Evolutionary conservation across 2,888 invertebrate species (phyloP), one percentile per base, ranked within the genome.

Genomic region (Habroteleia sp.): DNA sequence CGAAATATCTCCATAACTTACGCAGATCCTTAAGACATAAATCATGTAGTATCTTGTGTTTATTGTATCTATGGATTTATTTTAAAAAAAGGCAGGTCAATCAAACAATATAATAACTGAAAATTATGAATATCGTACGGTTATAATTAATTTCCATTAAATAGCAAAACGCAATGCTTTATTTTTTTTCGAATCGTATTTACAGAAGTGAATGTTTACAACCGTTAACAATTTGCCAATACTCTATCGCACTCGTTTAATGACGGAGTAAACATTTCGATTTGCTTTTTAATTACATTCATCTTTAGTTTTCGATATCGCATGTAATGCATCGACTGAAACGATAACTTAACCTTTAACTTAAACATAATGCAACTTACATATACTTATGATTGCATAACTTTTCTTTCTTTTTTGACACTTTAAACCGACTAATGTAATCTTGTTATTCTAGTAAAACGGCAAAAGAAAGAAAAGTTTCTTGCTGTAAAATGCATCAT

Each of bases 401-500:
- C 66, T 54, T 56, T 56, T 66, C 66, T 46, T 56, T 66, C 66
- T 44, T 54, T 52, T 63, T 41, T 63, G 31, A 62, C 48, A 62
- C 16, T 46, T 4, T 13, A 4, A 27, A 39, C 6, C 7, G 25
- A 52, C 14, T 13, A 1, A 44, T 8, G 16, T 7, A 10, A 10
- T 2, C 10, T 1, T 1, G 8, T n/a, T 13, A 17, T 41, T 41
- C 17, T 3, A 2, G 3, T 10, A 16, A 10, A 0, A 1, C 7
- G 33, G 4, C 17, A 44, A 65, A 65, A 54, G 65, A 65, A 65
- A 65, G 65, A 65, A 66, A 56, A 66, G 66, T 11, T 1, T 35
- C 17, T 25, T 29, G 31, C n/a, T 35, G 37, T 65, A 37, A 66
- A 66, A 66, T 66, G 66, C 66, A 56, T 56, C 37, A 39, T 66